phyloP scores from a whole-genome alignment of 2,113 vertebrate species.

The Mesitornis unicolor region DNA sequence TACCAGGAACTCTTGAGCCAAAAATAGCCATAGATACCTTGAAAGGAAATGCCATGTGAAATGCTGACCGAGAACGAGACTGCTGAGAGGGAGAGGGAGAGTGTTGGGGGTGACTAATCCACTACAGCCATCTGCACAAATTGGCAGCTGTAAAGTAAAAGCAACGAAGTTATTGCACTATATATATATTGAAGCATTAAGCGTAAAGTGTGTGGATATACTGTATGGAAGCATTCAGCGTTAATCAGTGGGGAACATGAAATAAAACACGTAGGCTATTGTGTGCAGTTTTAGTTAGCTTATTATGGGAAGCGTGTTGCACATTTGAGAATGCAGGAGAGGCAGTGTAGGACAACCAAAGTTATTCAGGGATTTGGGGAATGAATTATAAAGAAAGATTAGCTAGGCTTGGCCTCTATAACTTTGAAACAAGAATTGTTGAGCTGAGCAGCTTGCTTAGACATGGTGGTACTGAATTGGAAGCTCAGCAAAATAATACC shows the following conservation, averaged over 20 bases:
- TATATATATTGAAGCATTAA: conserved; percentile 7
- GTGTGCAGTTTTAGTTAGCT: conserved; percentile 20
- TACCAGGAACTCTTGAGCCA: background rate
- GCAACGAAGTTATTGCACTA: background rate
- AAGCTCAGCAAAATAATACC: background rate
- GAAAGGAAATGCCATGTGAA: conserved; percentile 66
- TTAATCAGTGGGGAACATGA: conserved; percentile 17
- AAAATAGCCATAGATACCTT: conserved; percentile 63
- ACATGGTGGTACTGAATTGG: background rate
- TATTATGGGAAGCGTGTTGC: background rate
- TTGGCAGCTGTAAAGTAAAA: conserved; percentile 50
- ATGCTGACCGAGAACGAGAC: conserved; percentile 27
- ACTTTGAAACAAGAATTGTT: conserved; percentile 38
- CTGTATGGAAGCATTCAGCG: background rate
- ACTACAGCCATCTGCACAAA: conserved; percentile 16
- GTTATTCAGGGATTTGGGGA: conserved; percentile 54
- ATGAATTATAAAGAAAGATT: conserved; percentile 52
- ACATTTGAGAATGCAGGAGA: background rate
- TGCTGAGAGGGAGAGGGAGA: conserved; percentile 24
- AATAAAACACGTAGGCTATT: conserved; percentile 32
- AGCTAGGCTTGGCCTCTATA: conserved; percentile 41
- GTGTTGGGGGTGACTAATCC: conserved; percentile 42
- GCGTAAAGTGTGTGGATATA: background rate
- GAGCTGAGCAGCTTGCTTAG: conserved; percentile 28
- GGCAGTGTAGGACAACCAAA: conserved; percentile 3